Percentiles rank a stretch among this genome's conserved stretches.
Conservation (phyloP, 2,797 vertebrate species). For the Melopsittacus undulatus region DNA sequence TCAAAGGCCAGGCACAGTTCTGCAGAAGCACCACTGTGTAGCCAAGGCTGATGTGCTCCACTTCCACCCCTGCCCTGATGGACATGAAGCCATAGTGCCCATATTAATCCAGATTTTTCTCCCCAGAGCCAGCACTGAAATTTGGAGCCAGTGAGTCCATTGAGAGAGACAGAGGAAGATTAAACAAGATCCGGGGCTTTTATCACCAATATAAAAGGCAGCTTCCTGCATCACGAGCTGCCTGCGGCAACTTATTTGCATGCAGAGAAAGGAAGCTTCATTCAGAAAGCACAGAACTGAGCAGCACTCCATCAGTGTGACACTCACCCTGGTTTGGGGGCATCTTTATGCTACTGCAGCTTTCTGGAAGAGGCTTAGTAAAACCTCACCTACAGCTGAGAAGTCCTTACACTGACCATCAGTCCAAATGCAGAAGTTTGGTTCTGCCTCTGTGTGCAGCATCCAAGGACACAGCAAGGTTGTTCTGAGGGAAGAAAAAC, state of each 20-base stretch:
- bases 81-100: fast-evolving
- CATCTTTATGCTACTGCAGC: not conserved
- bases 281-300: not conserved
- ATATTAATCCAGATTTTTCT: not conserved
- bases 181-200: constrained; percentile 51
- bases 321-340: not conserved
- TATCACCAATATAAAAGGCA: constrained; percentile 39
- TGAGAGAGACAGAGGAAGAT: constrained; percentile 40
- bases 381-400: not conserved
- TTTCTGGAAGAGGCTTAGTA: not conserved
- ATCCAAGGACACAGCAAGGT: constrained; percentile 38
- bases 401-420: not conserved
- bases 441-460: not conserved
- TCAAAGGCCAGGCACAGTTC: no score
- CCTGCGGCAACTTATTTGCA: not conserved
- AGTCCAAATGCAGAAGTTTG: not conserved
- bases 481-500: not conserved
- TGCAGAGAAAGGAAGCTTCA: not conserved
- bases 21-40: not conserved
- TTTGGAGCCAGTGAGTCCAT: not conserved
- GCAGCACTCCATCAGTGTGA: not conserved
- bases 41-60: fast-evolving
- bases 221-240: constrained; percentile 71
- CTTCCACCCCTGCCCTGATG: not conserved
- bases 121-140: not conserved